Conservation (phyloP, 2,113 vertebrate genomes). For the Climacteris rufus region DNA sequence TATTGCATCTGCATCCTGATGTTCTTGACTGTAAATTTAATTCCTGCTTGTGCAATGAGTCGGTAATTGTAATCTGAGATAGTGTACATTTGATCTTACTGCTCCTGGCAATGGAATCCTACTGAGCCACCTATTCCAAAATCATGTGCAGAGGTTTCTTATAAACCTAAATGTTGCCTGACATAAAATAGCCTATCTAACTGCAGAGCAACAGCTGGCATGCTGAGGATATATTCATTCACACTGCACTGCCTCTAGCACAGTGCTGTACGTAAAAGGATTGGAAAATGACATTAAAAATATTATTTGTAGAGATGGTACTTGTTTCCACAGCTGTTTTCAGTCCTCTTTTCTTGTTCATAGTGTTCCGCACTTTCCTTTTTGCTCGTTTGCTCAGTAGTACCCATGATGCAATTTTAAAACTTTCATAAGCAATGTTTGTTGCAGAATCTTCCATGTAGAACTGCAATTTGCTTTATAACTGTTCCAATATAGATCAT, state of each 20-base stretch:
- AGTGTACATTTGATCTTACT: neutral
- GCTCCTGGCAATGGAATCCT: constrained; percentile 36
- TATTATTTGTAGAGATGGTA: neutral
- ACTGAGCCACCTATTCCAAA: constrained; percentile 2
- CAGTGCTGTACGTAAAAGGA: neutral
- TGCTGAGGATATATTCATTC: neutral
- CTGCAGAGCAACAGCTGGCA: constrained; percentile 20
- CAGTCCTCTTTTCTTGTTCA: neutral
- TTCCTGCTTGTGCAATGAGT: neutral
- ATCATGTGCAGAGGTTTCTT: neutral
- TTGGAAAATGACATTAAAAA: neutral
- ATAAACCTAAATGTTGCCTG: neutral
- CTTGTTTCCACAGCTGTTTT: constrained; percentile 28
- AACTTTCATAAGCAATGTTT: neutral
- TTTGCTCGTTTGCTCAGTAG: neutral
- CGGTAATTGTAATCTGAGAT: constrained; percentile 6
- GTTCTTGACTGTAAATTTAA: neutral
- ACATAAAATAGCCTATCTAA: neutral
- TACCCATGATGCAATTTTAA: neutral
- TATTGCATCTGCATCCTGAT: constrained; percentile 22
- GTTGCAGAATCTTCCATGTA: neutral
- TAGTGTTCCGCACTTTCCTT: neutral
- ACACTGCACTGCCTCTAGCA: constrained; percentile 9
- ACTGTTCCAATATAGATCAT: neutral
- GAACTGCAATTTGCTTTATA: neutral